Conservation (phyloP, 1,140 invertebrate species). For the Hetaerina americana region DNA sequence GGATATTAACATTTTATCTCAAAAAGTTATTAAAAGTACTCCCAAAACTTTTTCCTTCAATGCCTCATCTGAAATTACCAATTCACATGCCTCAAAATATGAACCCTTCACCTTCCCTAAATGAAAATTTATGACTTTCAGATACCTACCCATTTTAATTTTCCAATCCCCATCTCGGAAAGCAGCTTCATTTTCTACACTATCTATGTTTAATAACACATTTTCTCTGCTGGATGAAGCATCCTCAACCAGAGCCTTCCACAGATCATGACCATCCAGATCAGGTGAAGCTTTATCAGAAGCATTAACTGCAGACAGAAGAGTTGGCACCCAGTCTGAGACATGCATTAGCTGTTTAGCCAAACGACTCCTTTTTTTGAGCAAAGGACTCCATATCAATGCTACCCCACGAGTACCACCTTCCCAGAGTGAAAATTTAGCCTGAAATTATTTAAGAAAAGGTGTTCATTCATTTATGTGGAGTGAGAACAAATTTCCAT, state of each 20-base stretch:
- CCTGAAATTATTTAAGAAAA: conserved; percentile 28
- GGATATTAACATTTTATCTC: no score
- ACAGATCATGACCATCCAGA: conserved; percentile 59
- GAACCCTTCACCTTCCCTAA: no score
- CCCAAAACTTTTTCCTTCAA: no score
- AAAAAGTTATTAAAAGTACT: no score
- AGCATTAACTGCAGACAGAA: conserved; percentile 27
- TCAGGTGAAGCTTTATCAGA: conserved; percentile 18
- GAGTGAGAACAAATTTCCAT: no score
- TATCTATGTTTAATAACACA: conserved; percentile 62
- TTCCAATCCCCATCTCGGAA: conserved; percentile 57
- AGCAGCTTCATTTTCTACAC: conserved; percentile 41
- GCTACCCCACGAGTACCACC: conserved; percentile 36
- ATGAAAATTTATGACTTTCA: no score
- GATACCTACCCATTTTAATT: conserved; percentile 45
- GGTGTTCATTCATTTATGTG: no score
- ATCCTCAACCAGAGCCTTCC: conserved; percentile 42
- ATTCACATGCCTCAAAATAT: no score
- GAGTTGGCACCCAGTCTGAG: conserved; percentile 43
- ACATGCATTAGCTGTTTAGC: conserved; percentile 37
- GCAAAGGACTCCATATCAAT: conserved; percentile 35
- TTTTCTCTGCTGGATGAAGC: conserved; percentile 39
- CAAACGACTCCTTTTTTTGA: conserved; percentile 24
- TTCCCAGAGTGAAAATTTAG: conserved; percentile 56
- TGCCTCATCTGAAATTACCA: no score